Evolutionary conservation across 2,888 invertebrate species (phyloP).

Genomic region (Lypha dubia): DNA sequence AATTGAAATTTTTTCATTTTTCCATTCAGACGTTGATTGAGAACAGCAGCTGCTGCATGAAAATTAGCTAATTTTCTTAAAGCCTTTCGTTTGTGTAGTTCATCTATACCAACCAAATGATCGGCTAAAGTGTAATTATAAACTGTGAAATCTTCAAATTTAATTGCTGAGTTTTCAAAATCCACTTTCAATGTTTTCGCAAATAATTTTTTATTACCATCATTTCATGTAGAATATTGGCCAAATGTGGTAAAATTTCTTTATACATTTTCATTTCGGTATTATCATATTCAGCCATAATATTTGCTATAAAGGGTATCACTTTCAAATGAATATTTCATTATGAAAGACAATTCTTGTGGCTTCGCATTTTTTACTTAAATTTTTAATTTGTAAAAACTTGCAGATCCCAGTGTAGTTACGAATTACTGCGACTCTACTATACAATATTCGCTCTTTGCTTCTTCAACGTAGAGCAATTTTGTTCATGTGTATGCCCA

Average conservation of each 20-base stretch:
- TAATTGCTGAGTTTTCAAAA: slow-evolving; percentile 76
- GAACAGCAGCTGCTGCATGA: too few relatives aligned
- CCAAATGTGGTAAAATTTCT: slow-evolving; percentile 77
- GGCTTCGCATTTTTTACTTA: too few relatives aligned
- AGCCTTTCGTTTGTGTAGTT: slow-evolving; percentile 81
- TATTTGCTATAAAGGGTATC: slow-evolving; percentile 70
- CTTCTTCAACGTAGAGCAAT: too few relatives aligned
- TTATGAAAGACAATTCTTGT: slow-evolving; percentile 75
- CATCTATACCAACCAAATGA: slow-evolving; percentile 80
- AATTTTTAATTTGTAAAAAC: too few relatives aligned
- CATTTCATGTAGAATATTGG: slow-evolving; percentile 72
- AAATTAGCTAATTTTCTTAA: slow-evolving; percentile 84
- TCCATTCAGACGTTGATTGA: too few relatives aligned
- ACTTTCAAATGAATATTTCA: slow-evolving; percentile 78
- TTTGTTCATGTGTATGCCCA: too few relatives aligned
- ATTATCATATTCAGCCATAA: slow-evolving; percentile 75
- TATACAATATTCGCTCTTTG: too few relatives aligned
- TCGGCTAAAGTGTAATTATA: slow-evolving; percentile 76
- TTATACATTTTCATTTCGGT: slow-evolving; percentile 80
- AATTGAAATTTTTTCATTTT: too few relatives aligned
- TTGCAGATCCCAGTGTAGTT: too few relatives aligned
- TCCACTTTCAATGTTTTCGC: slow-evolving; percentile 78
- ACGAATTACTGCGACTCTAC: too few relatives aligned
- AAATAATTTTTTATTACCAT: slow-evolving; percentile 76
- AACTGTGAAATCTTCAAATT: slow-evolving; percentile 78